Percentiles rank a stretch among this genome's conserved stretches.
phyloP scores from a whole-genome alignment of 2,113 vertebrate genomes.

The Athene cunicularia region DNA sequence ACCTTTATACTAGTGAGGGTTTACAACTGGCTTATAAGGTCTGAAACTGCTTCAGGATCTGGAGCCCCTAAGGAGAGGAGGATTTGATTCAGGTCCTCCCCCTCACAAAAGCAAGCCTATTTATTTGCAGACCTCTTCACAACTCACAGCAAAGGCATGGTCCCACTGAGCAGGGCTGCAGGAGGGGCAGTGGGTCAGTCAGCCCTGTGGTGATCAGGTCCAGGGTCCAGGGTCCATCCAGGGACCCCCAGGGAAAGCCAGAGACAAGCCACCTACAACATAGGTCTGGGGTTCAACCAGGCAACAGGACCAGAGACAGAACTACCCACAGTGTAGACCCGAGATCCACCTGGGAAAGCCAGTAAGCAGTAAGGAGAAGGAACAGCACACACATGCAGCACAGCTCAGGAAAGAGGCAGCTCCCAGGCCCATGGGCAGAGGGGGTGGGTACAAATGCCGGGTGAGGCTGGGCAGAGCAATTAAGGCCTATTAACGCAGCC shows the following conservation, averaged over 20 bases:
- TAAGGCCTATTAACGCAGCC: background rate
- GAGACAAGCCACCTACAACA: background rate
- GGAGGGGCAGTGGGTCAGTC: accelerated
- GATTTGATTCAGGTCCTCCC: background rate
- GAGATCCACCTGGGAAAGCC: background rate
- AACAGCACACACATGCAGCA: background rate
- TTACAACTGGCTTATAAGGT: background rate
- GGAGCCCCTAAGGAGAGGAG: background rate
- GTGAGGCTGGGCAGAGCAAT: background rate
- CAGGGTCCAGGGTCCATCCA: background rate
- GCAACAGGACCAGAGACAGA: background rate
- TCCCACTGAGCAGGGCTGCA: background rate
- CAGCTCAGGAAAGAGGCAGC: background rate
- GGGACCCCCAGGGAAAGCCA: background rate
- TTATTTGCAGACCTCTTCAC: background rate
- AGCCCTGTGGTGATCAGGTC: background rate
- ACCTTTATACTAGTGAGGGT: background rate
- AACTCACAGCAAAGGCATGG: background rate
- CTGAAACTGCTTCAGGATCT: background rate
- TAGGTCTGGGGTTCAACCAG: background rate
- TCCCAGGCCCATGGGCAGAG: background rate
- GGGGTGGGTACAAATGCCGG: background rate
- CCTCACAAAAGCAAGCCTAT: background rate
- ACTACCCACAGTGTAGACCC: accelerated
- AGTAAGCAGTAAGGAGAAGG: background rate